These are phyloP conservation scores for Ridgeia piscesae DNA, from an alignment of 1,140 invertebrate species.

Conservation along the genomic window DNA sequence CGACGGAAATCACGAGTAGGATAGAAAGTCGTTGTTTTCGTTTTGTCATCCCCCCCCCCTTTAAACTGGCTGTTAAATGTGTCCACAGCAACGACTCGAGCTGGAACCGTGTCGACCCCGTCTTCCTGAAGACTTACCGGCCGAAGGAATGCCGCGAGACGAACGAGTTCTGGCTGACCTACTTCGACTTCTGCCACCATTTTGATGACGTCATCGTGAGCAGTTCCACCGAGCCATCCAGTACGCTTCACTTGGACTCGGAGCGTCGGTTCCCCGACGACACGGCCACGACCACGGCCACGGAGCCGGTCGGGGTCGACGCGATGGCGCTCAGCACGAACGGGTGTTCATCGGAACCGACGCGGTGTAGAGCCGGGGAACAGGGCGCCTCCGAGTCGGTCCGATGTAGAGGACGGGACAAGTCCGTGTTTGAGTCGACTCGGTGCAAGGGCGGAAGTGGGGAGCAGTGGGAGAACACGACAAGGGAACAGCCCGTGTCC, in stretches of 20 bases:
- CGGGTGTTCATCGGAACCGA: neutral
- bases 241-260: slow-evolving; percentile 36
- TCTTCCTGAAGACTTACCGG: slow-evolving; percentile 41
- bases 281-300: too few relatives aligned
- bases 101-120: slow-evolving; percentile 44
- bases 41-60: too few relatives aligned
- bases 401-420: neutral
- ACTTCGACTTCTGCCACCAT: slow-evolving; percentile 48
- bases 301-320: neutral
- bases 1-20: too few relatives aligned
- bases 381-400: neutral
- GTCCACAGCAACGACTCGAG: slow-evolving; percentile 42
- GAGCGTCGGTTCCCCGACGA: neutral
- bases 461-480: neutral
- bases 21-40: too few relatives aligned
- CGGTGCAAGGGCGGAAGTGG: neutral
- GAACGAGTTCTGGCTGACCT: slow-evolving; percentile 49
- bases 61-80: slow-evolving; percentile 13
- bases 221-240: slow-evolving; percentile 44
- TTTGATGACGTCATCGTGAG: slow-evolving; percentile 50
- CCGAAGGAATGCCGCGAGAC: slow-evolving; percentile 42
- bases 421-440: neutral
- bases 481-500: neutral
- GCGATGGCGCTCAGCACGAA: neutral
- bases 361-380: neutral